Conservation (phyloP, 2,888 invertebrate species). For the Eumacrocentrus americanus region DNA sequence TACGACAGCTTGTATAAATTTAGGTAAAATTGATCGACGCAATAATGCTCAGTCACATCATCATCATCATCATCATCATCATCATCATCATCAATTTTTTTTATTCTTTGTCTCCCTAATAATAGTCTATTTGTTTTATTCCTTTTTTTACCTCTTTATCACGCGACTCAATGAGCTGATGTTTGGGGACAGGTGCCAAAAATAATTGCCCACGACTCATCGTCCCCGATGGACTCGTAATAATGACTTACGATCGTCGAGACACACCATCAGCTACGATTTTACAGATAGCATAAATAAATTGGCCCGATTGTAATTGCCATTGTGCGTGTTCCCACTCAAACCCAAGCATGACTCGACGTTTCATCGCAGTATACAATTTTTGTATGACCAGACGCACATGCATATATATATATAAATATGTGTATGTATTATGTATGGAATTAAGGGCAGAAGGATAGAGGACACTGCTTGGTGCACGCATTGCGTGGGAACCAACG, state of each 20-base stretch:
- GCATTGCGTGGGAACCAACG: conserved; percentile 16
- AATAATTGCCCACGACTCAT: conserved; percentile 27
- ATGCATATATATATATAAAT: not conserved
- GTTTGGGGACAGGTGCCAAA: conserved; percentile 26
- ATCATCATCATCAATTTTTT: not conserved
- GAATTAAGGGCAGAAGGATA: not conserved
- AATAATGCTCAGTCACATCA: too few relatives aligned
- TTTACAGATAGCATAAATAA: conserved; percentile 50
- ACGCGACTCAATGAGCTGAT: conserved; percentile 19
- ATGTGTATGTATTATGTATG: not conserved
- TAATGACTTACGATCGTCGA: conserved; percentile 39
- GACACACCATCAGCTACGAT: conserved; percentile 17
- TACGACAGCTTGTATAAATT: too few relatives aligned
- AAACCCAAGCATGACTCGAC: conserved; percentile 24
- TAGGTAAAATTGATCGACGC: too few relatives aligned
- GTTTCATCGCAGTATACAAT: not conserved
- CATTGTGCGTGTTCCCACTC: conserved; percentile 56
- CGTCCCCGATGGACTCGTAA: conserved; percentile 30
- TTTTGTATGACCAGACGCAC: not conserved
- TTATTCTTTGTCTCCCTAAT: not conserved
- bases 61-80: too few relatives aligned
- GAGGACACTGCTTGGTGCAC: not conserved
- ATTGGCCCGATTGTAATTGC: conserved; percentile 59
- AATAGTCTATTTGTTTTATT: not conserved
- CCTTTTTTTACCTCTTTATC: conserved; percentile 6